Evolutionary conservation across 2,797 vertebrate genomes (phyloP).

Genomic region (Dryobates pubescens): DNA sequence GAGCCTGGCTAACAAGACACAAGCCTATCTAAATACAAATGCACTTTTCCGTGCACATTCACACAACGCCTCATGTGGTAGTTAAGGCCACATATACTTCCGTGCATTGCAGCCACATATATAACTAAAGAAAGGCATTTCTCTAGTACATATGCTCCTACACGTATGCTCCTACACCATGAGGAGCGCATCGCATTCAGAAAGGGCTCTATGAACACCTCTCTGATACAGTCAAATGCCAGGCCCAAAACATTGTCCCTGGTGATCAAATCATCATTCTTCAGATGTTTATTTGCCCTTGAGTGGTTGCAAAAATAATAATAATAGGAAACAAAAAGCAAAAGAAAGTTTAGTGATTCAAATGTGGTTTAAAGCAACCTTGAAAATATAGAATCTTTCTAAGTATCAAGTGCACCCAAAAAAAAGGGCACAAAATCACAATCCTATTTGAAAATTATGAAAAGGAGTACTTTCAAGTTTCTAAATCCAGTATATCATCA

Average conservation of each 20-base stretch:
- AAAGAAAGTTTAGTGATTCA: neutral
- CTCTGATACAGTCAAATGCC: neutral
- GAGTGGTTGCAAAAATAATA: neutral
- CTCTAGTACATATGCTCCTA: neutral
- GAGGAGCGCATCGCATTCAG: neutral
- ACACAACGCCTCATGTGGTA: neutral
- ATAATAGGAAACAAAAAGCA: neutral
- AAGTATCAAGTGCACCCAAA: neutral
- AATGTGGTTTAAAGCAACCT: neutral
- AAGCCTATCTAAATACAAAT: accelerated
- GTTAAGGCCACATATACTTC: neutral
- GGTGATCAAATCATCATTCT: neutral
- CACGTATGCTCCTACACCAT: accelerated
- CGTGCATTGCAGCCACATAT: neutral
- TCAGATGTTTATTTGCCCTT: neutral
- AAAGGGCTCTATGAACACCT: neutral
- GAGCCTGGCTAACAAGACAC: neutral
- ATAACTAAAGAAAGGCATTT: neutral
- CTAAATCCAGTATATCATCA: neutral
- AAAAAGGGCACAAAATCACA: neutral
- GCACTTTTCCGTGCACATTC: accelerated
- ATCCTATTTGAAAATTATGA: neutral
- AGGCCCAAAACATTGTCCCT: neutral
- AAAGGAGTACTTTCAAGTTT: neutral
- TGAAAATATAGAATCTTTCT: neutral